Percentiles rank a stretch among this genome's conserved stretches.
phyloP scores from a whole-genome alignment of 2,888 invertebrate genomes.

The Ectemnius continuus region DNA sequence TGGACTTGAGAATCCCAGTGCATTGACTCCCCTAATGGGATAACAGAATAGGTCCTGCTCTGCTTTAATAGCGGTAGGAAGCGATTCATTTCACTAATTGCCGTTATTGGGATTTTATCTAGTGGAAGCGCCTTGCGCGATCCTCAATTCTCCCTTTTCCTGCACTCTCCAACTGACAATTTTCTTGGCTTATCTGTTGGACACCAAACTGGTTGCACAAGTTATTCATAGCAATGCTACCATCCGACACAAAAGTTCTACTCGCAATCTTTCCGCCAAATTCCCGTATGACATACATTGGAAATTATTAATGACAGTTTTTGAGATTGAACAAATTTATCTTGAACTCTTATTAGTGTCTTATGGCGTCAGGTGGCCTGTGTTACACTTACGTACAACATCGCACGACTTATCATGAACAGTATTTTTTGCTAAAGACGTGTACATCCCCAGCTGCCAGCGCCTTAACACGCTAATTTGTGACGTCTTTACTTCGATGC shows the following conservation, averaged over 20 bases:
- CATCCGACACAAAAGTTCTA: too few relatives aligned
- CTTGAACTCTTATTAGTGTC: neutral
- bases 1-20: neutral
- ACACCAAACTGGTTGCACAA: too few relatives aligned
- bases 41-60: constrained; percentile 3
- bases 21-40: neutral
- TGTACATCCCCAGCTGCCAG: constrained; percentile 27
- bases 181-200: too few relatives aligned
- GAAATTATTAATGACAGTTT: too few relatives aligned
- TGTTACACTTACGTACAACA: constrained; percentile 47
- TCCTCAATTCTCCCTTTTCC: too few relatives aligned
- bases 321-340: too few relatives aligned
- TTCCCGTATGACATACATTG: constrained; percentile 6
- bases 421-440: constrained; percentile 34
- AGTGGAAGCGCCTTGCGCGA: neutral
- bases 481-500: constrained; percentile 32
- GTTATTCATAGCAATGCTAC: too few relatives aligned
- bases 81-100: constrained; percentile 22
- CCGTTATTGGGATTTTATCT: constrained; percentile 14
- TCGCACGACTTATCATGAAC: constrained; percentile 33
- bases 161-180: too few relatives aligned
- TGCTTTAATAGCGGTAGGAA: constrained; percentile 21
- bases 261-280: neutral
- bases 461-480: constrained; percentile 33
- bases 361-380: constrained; percentile 23